Evolutionary conservation across 2,888 invertebrate species (phyloP).

Genomic region (Lasioglossum calceatum): DNA sequence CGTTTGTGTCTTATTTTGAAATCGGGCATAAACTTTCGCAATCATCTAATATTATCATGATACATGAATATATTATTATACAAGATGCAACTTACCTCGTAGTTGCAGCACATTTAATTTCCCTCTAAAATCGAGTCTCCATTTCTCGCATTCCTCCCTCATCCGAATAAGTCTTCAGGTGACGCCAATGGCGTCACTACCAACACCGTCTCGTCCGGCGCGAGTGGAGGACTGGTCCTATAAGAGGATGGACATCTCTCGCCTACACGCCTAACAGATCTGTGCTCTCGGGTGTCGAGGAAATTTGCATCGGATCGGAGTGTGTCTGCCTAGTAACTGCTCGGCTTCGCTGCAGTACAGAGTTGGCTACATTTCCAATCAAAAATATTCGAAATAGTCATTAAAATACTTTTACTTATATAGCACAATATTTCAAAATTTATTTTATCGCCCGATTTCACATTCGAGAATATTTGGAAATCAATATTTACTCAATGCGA

Average conservation of each 20-base stretch:
- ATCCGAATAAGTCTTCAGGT: conserved; percentile 31
- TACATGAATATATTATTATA: background rate
- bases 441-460: background rate
- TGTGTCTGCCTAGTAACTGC: conserved; percentile 73
- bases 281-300: conserved; percentile 70
- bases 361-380: background rate
- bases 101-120: background rate
- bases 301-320: conserved; percentile 76
- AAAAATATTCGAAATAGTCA: background rate
- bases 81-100: background rate
- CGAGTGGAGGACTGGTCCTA: conserved; percentile 70
- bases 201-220: conserved; percentile 41
- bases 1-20: background rate
- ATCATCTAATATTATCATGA: background rate
- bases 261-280: conserved; percentile 75
- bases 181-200: conserved; percentile 61
- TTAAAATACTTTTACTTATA: background rate
- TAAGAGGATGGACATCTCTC: conserved; percentile 77
- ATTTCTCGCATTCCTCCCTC: conserved; percentile 18
- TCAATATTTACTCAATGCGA: background rate
- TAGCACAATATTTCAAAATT: background rate
- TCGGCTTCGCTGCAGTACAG: conserved; percentile 50
- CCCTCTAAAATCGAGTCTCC: background rate
- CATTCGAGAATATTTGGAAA: background rate
- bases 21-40: background rate